Conservation (phyloP, 2,888 invertebrate species). For the Antitype chi region DNA sequence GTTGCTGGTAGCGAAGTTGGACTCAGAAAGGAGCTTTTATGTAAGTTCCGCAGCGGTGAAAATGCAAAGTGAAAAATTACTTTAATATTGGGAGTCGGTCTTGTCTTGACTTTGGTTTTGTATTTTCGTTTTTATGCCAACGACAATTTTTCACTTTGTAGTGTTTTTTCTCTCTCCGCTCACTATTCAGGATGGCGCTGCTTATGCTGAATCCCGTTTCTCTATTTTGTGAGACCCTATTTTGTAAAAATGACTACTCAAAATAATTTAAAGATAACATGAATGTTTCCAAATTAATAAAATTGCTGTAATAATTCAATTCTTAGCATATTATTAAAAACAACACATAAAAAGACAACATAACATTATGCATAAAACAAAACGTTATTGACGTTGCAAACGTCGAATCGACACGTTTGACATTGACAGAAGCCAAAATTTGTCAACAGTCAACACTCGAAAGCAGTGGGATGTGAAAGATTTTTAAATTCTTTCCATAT, state of each 20-base stretch:
- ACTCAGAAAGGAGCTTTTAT: background rate
- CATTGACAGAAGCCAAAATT: constrained; percentile 28
- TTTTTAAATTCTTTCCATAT: constrained; percentile 24
- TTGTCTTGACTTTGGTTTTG: too few relatives aligned
- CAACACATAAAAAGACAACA: background rate
- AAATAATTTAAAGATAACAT: background rate
- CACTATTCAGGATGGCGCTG: constrained; percentile 3
- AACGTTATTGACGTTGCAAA: constrained; percentile 30
- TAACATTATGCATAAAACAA: background rate
- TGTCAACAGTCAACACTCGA: constrained; percentile 58
- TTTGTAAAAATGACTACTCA: background rate
- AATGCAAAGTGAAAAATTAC: background rate
- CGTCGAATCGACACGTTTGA: constrained; percentile 26
- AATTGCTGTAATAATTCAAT: background rate
- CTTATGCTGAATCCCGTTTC: too few relatives aligned
- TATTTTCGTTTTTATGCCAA: too few relatives aligned
- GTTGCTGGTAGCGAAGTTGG: background rate
- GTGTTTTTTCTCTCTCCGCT: too few relatives aligned
- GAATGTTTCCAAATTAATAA: background rate
- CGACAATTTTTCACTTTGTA: too few relatives aligned
- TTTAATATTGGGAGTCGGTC: too few relatives aligned
- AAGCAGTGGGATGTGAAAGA: constrained; percentile 14
- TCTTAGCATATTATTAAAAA: too few relatives aligned
- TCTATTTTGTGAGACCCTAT: background rate
- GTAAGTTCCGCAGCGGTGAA: background rate